Evolutionary conservation across 2,888 invertebrate genomes (phyloP), one percentile per base, ranked within the genome.

Genomic region (Oxyteleia sp.): DNA sequence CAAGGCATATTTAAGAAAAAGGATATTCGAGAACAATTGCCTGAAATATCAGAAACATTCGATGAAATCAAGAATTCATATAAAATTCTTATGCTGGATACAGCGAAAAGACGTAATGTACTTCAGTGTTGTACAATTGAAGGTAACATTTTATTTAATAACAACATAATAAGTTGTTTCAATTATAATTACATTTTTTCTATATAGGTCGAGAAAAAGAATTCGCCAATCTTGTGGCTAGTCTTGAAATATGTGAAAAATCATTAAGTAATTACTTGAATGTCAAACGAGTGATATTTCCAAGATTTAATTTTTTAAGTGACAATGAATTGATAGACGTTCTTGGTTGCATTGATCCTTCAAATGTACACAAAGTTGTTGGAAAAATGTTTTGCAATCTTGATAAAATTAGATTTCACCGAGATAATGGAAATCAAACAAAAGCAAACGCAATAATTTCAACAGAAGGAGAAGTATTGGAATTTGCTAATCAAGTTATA

Each of bases 341-440:
- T 88, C 94, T 98, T 57, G 98, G 98, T 11, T 98, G 97, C 91
- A 97, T 96, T 86, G 96, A 97, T 84, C 96, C 97, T 11, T 94
- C 94, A 66, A 96, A 96, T 88, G 97, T 98, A 8, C 98, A 98
- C 92, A 97, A 98, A 89, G 98, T 98, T 91, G 97, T 98, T 95
- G 97, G 98, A 66, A 98, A 98, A 96, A 98, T 98, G 98, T 98
- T 97, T 92, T 98, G 98, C 93, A 98, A 98, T 90, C 96, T 98
- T 38, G 96, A 96, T 86, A 95, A 96, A 15, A 94, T 98, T 82
- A 94, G 95, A 26, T 94, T 98, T 86, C 94, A 94, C 26, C 94
- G 95, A 43, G 96, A 97, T 88, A 95, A 95, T 81, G 94, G 95
- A 11, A 96, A 96, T 64, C 95, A 96, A 45, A 95, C 95, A 0